Evolutionary conservation across 2,888 invertebrate species (phyloP), one percentile per base, ranked within the genome.

Genomic region (Sinopyrophorus schimmeli): DNA sequence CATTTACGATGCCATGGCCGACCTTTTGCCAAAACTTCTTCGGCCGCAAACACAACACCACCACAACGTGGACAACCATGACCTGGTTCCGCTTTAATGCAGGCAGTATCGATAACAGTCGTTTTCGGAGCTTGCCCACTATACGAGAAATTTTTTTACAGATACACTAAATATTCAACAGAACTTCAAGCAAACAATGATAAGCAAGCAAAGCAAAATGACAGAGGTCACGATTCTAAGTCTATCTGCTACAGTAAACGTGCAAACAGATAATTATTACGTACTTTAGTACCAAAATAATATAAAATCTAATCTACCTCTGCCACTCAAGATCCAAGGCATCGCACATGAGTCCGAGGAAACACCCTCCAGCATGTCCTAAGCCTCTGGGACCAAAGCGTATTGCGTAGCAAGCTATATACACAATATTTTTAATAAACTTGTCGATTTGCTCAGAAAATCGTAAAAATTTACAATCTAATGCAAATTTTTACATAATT

Each of bases 311-410:
- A 18, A 42, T 54, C 59, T 84, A 85, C 86, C 85, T 85, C 78
- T 85, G 84, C 82, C 83, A 82, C 72, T 84, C 83, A 69, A 74
- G 70, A 77, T 89, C 89, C 80, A 78, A 85, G 77, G 88, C 82
- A 80, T 89, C 89, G 78, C 86, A 87, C 83, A 86, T 87, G 73
- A 89, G 83, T 71, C 89, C 89, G 73, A 89, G 80, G 74, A 86
- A 85, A 66, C 84, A 83, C 74, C 92, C 89, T 72, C 92, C 91
- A 67, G 92, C 89, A 77, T 91, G 92, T 71, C 93, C 94, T 78
- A 93, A 86, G 73, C 92, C 92, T 78, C 93, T 87, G 66, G 93
- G 92, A 66, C 95, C 95, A 81, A 87, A 95, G 80, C 87, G 90
- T 79, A 92, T 89, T 73, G 92, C 92, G 83, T 96, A 94, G 83